Evolutionary conservation across 2,888 invertebrate genomes (phyloP), one percentile per base, ranked within the genome.

Genomic region (Eilema sororculum): DNA sequence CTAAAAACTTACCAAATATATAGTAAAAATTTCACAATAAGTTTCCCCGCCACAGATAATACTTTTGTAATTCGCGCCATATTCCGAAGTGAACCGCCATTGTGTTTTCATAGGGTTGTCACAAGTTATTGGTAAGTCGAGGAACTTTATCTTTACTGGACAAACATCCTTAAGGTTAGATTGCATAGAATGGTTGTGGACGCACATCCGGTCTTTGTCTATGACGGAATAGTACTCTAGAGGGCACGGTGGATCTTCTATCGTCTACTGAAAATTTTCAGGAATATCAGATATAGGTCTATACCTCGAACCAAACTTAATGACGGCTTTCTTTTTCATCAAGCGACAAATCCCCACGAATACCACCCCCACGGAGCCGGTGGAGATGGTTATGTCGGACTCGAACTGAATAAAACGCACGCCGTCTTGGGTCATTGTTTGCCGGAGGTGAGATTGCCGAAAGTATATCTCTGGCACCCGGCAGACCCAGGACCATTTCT

Each of bases 101-200:
- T 75, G 77, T 0, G 93, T 93, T 28, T 86, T 82, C 0, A 91
- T 88, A 0, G 92, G 92, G 70, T 93, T 90, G 60, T 87, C 84
- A 65, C 93, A 93, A 0, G 76, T 75, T 0, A 75, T 74, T 33
- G 81, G 78, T 8, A 93, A 52, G 25, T 90, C 88, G 0, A 71
- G 68, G 0, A 86, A 81, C 8, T 76, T 84, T 3, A 89, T 81
- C 0, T 76, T 41, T 0, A 73, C 69, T 0, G 88, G 87, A 65
- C 91, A 92, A 0, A 65, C 9, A 3, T 66, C 69, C 0, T 72
- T 72, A 9, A 75, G 62, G 3, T 86, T 74, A 8, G 77, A 76
- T 59, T 87, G 70, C 22, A 33, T 57, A 0, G 69, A 78, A 5
- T 84, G 82, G 71, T 90, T 81, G 0, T 77, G 74, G 0, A 83